phyloP scores from a whole-genome alignment of 2,113 vertebrate genomes.

The Pterocles orientalis region DNA sequence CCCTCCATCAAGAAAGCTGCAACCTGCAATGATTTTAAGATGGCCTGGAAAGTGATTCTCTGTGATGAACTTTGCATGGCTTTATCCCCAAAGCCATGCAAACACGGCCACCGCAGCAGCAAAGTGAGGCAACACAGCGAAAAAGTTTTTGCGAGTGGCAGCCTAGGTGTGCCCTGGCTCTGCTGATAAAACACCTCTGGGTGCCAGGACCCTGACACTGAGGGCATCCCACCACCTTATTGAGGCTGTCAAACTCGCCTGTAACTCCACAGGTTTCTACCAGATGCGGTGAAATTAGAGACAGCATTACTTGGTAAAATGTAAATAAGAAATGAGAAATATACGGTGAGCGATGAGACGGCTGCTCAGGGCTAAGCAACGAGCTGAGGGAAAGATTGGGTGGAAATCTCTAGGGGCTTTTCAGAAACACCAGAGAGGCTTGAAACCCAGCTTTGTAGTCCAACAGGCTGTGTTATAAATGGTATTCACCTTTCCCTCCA shows the following conservation, averaged over 20 bases:
- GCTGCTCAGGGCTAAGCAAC: not conserved
- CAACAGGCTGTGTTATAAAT: not conserved
- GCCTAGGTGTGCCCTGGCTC: not conserved
- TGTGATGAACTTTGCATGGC: no score
- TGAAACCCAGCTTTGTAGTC: not conserved
- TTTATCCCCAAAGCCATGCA: no score
- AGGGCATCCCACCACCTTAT: not conserved
- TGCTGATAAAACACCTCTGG: not conserved
- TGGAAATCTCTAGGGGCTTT: not conserved
- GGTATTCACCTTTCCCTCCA: not conserved
- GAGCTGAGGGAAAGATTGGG: not conserved
- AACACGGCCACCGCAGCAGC: no score
- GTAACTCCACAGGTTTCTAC: not conserved
- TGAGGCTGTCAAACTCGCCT: not conserved
- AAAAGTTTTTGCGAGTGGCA: not conserved
- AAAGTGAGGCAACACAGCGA: not conserved
- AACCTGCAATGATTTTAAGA: not conserved
- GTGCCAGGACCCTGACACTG: not conserved
- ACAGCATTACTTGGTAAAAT: not conserved
- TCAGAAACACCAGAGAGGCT: not conserved
- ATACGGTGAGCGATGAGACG: fast-evolving
- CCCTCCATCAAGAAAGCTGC: not conserved
- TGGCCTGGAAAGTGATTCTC: no score
- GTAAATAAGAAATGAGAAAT: not conserved
- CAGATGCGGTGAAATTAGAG: not conserved